Percentiles rank a stretch among this genome's conserved stretches.
Evolutionary conservation across 2,113 vertebrate genomes (phyloP).

Genomic region (Phyllostomus discolor): DNA sequence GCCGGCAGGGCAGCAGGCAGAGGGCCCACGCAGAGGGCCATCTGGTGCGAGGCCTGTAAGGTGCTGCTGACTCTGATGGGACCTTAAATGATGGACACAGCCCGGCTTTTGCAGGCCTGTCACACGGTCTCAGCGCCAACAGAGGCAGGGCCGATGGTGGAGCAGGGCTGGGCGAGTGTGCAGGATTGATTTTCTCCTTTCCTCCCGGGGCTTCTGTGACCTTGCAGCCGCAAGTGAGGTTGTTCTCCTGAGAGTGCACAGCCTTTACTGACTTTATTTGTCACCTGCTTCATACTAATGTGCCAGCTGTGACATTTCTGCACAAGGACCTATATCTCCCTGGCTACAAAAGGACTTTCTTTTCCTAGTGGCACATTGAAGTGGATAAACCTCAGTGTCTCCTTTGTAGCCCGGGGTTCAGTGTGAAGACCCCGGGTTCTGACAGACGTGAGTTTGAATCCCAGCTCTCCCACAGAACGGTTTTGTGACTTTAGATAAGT

Average conservation of each 20-base stretch:
- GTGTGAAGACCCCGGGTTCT: neutral
- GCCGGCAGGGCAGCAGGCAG: neutral
- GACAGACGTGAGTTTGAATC: neutral
- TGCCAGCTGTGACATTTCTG: neutral
- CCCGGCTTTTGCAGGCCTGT: neutral
- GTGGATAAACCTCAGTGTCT: neutral
- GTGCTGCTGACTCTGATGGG: neutral
- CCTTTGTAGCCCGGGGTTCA: neutral
- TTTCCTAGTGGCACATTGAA: neutral
- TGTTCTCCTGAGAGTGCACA: neutral
- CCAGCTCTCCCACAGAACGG: neutral
- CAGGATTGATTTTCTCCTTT: constrained; percentile 20
- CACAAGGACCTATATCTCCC: neutral
- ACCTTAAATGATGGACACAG: neutral
- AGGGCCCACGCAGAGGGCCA: neutral
- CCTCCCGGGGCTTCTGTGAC: neutral
- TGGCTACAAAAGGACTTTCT: neutral
- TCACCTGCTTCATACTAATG: neutral
- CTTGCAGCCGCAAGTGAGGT: neutral
- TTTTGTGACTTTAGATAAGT: neutral
- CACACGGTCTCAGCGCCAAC: neutral
- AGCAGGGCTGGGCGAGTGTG: neutral
- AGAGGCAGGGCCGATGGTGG: neutral
- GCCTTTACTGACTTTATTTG: neutral
- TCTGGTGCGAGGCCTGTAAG: constrained; percentile 18